A percentile compares a stretch with the other conserved stretches of the same genome.
These are phyloP conservation scores for Monoplex corrugatus DNA, from an alignment of 2,888 invertebrate species.

Conservation along the genomic window DNA sequence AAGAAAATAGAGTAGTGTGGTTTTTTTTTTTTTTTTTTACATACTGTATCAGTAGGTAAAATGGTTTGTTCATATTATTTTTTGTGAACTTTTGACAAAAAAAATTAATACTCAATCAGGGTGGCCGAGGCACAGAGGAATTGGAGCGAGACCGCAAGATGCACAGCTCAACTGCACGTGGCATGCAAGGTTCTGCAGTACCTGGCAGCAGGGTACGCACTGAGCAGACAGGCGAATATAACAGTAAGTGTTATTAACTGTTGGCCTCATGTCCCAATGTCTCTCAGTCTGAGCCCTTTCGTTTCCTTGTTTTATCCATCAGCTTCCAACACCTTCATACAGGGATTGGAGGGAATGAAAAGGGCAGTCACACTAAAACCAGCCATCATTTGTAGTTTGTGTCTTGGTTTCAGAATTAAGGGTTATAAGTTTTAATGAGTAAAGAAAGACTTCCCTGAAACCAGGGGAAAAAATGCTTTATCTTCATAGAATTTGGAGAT, in stretches of 20 bases:
- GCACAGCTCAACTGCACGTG: conserved; percentile 78
- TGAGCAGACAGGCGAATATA: conserved; percentile 76
- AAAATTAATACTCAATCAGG: no score
- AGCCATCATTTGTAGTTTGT: neutral
- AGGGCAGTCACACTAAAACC: no score
- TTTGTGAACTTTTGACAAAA: no score
- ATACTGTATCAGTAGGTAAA: no score
- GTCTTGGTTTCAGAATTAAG: neutral
- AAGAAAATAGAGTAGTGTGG: no score
- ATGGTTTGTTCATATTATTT: no score
- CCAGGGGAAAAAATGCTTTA: no score
- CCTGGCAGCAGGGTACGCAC: conserved; percentile 68
- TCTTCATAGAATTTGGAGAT: no score
- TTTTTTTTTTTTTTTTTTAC: no score
- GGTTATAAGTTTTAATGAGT: no score
- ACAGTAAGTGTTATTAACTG: conserved; percentile 69
- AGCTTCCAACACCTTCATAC: neutral
- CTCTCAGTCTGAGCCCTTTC: neutral
- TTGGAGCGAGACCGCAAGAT: conserved; percentile 74
- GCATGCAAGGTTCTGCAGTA: conserved; percentile 76
- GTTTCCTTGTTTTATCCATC: neutral
- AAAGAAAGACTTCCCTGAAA: no score
- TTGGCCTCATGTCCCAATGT: neutral
- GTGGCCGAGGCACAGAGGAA: conserved; percentile 76
- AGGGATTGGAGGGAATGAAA: neutral